A percentile compares a stretch with the other conserved stretches of the same genome.
These are phyloP conservation scores for Archips xylosteana DNA, from an alignment of 2,888 invertebrate species.

Conservation along the genomic window DNA sequence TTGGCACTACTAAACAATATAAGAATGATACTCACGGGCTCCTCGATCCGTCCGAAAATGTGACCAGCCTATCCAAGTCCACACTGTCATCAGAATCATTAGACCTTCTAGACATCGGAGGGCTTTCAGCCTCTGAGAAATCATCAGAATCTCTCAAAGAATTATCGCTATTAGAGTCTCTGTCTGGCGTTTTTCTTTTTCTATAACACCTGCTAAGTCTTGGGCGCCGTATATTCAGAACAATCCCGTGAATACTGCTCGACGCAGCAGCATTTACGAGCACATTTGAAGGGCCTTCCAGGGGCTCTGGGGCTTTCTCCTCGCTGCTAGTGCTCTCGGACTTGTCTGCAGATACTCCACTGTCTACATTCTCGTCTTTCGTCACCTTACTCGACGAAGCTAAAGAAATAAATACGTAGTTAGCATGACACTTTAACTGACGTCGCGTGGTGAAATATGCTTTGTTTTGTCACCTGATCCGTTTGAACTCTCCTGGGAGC, in stretches of 20 bases:
- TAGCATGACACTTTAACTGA: slow-evolving; percentile 25
- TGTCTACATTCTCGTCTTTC: slow-evolving; percentile 76
- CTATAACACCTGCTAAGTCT: slow-evolving; percentile 70
- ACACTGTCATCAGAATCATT: slow-evolving; percentile 64
- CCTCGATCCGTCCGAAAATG: slow-evolving; percentile 58
- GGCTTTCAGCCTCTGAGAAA: slow-evolving; percentile 63
- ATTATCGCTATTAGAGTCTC: slow-evolving; percentile 70
- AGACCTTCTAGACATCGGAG: slow-evolving; percentile 52
- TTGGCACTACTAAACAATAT: neutral
- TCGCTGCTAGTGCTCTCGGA: slow-evolving; percentile 80
- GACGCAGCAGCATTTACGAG: slow-evolving; percentile 71
- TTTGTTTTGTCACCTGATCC: slow-evolving; percentile 62
- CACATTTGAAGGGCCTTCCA: slow-evolving; percentile 68
- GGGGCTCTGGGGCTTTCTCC: slow-evolving; percentile 58
- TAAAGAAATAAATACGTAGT: slow-evolving; percentile 48
- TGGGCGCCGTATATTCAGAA: slow-evolving; percentile 69
- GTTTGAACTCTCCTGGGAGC: slow-evolving; percentile 75
- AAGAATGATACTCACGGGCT: slow-evolving; percentile 61
- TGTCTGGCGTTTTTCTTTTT: slow-evolving; percentile 73
- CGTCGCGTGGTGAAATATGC: slow-evolving; percentile 21
- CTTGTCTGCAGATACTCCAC: slow-evolving; percentile 78
- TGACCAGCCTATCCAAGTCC: slow-evolving; percentile 56
- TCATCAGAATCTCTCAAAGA: slow-evolving; percentile 78
- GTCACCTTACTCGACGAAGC: slow-evolving; percentile 56
- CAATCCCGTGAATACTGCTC: slow-evolving; percentile 68